These are phyloP conservation scores for Boloria selene DNA, from an alignment of 2,888 invertebrate genomes.

Conservation along the genomic window DNA sequence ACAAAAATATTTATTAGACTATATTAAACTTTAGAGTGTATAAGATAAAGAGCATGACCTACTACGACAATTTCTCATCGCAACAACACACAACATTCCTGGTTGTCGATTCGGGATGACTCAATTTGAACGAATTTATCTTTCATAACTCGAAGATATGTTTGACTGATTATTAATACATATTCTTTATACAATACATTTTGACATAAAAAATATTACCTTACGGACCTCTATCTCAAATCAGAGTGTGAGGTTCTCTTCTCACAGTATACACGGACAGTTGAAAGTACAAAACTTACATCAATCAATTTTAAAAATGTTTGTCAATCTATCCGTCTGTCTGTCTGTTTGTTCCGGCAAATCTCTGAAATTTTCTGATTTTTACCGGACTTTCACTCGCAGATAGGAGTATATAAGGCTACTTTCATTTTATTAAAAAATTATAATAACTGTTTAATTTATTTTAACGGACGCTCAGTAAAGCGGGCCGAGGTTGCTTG, in stretches of 20 bases:
- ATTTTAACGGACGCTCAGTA: too few species aligned
- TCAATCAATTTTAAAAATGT: too few species aligned
- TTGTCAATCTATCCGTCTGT: too few species aligned
- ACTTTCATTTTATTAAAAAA: too few species aligned
- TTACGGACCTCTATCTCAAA: background rate
- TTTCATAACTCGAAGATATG: conserved; percentile 51
- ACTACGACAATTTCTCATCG: conserved; percentile 50
- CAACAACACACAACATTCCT: conserved; percentile 58
- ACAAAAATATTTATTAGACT: conserved; percentile 19
- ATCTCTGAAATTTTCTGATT: too few species aligned
- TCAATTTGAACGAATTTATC: conserved; percentile 70
- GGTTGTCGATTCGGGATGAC: conserved; percentile 64
- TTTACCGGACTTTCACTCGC: too few species aligned
- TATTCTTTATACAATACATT: background rate
- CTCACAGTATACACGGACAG: too few species aligned
- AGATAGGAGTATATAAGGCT: too few species aligned
- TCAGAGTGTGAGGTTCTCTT: background rate
- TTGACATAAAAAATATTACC: conserved; percentile 7
- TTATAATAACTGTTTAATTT: too few species aligned
- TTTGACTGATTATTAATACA: conserved; percentile 39
- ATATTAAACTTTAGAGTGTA: conserved; percentile 43
- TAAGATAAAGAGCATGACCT: conserved; percentile 47
- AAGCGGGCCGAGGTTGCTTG: too few species aligned
- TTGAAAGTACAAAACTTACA: too few species aligned
- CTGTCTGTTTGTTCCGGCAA: too few species aligned